Percentiles rank a stretch among this genome's conserved stretches.
phyloP scores from a whole-genome alignment of 2,113 vertebrate species.

The Nesogale talazaci region DNA sequence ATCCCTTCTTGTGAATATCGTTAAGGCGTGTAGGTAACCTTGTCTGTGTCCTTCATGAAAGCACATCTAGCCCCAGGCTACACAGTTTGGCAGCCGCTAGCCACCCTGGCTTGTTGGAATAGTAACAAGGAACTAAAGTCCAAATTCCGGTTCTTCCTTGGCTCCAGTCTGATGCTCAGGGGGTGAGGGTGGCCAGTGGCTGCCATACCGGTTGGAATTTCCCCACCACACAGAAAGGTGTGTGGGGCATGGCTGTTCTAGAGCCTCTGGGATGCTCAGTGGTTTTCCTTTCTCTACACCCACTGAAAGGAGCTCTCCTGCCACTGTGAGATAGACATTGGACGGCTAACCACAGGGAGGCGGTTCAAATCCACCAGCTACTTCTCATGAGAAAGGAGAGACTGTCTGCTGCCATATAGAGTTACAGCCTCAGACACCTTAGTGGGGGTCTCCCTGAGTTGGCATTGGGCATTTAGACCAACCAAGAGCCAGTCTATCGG shows the following conservation, averaged over 20 bases:
- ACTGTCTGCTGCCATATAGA: too few relatives aligned
- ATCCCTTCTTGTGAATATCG: neutral
- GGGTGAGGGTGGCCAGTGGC: neutral
- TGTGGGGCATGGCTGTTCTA: neutral
- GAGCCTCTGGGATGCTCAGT: neutral
- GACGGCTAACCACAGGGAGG: too few relatives aligned
- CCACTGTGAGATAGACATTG: too few relatives aligned
- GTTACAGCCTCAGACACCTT: too few relatives aligned
- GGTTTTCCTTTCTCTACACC: neutral
- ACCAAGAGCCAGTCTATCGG: neutral
- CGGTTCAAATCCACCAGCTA: too few relatives aligned
- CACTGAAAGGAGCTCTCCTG: too few relatives aligned
- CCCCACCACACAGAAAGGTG: neutral
- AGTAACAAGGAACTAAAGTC: neutral
- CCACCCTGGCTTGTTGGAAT: neutral
- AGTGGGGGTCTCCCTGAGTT: too few relatives aligned
- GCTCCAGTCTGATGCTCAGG: neutral
- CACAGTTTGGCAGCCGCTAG: neutral
- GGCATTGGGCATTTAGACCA: neutral
- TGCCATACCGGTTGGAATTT: accelerated
- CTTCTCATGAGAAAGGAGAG: too few relatives aligned
- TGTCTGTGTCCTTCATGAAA: neutral
- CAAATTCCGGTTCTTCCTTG: neutral
- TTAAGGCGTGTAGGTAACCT: neutral
- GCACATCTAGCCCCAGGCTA: neutral